Percentiles rank a stretch among this genome's conserved stretches.
Evolutionary conservation across 2,888 invertebrate genomes (phyloP).

Genomic region (Trisateles emortualis): DNA sequence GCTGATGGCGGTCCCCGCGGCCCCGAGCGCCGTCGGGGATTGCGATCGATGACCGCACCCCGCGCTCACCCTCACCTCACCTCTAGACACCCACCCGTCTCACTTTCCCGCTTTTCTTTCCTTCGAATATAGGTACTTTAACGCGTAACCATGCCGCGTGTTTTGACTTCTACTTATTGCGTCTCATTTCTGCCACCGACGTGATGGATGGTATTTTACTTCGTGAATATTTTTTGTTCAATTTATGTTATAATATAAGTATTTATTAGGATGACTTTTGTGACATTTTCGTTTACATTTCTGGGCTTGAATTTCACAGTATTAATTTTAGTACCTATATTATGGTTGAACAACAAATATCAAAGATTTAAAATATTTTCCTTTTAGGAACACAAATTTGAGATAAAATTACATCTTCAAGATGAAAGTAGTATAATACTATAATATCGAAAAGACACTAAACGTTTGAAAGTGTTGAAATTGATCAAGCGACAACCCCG

Average conservation of each 20-base stretch:
- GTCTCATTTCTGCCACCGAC: conserved; percentile 55
- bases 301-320: too few relatives aligned
- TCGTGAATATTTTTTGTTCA: conserved; percentile 25
- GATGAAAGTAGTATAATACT: neutral
- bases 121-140: conserved; percentile 55
- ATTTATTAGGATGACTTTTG: neutral
- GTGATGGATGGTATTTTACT: conserved; percentile 60
- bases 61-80: conserved; percentile 66
- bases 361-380: too few relatives aligned
- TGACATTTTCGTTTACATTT: too few relatives aligned
- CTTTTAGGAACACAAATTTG: too few relatives aligned
- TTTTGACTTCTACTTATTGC: conserved; percentile 54
- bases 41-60: conserved; percentile 81
- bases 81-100: conserved; percentile 69
- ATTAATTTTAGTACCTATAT: too few relatives aligned
- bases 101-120: conserved; percentile 83
- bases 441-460: neutral
- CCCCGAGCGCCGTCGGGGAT: conserved; percentile 64
- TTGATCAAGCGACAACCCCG: conserved; percentile 5
- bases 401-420: too few relatives aligned
- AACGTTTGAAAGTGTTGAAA: neutral
- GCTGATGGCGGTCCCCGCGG: conserved; percentile 77
- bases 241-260: conserved; percentile 7
- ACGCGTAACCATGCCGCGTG: conserved; percentile 51
- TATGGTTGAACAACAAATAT: too few relatives aligned